phyloP scores from a whole-genome alignment of 2,797 vertebrate genomes.

The Streptopelia turtur region DNA sequence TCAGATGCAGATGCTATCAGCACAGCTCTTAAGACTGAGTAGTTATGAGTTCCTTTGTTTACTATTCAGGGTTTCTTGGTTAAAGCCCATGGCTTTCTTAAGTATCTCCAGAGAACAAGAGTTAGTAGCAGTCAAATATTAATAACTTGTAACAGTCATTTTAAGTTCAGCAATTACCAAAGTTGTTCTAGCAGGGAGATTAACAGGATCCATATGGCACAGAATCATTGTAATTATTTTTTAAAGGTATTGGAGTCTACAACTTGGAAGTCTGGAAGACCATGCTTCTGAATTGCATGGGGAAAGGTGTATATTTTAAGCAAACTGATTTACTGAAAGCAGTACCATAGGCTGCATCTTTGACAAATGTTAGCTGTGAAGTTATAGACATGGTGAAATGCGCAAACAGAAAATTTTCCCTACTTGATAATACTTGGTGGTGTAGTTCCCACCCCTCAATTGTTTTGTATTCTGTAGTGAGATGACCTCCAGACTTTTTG shows the following conservation, averaged over 20 bases:
- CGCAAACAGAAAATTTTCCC: not conserved
- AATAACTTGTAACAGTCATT: not conserved
- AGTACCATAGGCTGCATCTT: not conserved
- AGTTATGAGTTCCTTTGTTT: not conserved
- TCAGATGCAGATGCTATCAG: not conserved
- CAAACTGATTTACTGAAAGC: not conserved
- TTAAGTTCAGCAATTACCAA: not conserved
- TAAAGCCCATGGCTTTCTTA: not conserved
- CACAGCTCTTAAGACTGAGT: not conserved
- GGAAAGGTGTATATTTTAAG: not conserved
- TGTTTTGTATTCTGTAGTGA: not conserved
- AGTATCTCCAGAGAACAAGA: not conserved
- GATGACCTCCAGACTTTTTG: not conserved
- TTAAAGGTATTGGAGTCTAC: not conserved
- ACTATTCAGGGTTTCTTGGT: not conserved
- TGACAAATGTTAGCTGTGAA: not conserved
- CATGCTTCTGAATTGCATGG: not conserved
- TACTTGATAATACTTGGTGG: not conserved
- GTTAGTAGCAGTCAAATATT: not conserved
- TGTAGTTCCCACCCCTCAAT: not conserved
- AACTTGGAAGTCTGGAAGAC: not conserved
- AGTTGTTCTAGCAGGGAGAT: not conserved
- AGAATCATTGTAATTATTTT: not conserved
- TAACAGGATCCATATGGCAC: not conserved
- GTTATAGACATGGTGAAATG: not conserved